Base-by-base conservation (phyloP, 2,113 vertebrate species). In the Ursus arctos region DNA sequence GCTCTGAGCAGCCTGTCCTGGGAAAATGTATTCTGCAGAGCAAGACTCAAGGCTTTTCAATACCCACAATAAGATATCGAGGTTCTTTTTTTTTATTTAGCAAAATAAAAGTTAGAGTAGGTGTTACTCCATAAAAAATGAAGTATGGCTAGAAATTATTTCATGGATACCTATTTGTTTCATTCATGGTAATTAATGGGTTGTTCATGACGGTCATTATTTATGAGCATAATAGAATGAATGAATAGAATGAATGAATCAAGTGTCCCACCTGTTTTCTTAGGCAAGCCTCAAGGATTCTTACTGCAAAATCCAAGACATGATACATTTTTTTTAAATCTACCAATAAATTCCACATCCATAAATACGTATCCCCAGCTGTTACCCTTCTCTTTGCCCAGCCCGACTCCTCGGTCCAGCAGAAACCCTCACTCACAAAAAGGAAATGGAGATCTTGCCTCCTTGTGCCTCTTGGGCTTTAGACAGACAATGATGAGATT, bases 81-180 rank as follows among this genome's bases (percentile, higher is more conserved):
- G 88, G 19, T 6, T 82, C 47, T 69, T 36, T 91, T n/a, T 91
- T 96, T 74, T 3, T 43, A 47, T 80, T 93, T 53, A 96, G 40
- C 61, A 89, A 61, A 89, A 55, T 91, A 47, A 91, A 97, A 69
- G 13, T 57, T 85, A 92, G 24, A 51, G n/a, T 72, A 61, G 33
- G 15, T 86, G 12, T 71, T 63, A 61, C 72, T 88, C 61, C 10
- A n/a, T 71, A 81, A 47, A 40, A 93, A 88, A 36, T 15, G 28
- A 86, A 19, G 49, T 55, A 65, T 95, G 57, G 3, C 36, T 69
- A 57, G n/a, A 57, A 63, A 53, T 80, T 67, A 69, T 71, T 91
- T 77, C 36, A 65, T 57, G 69, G 55, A 31, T 47, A 59, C 1
- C 6, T 90, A 24, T 82, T 67, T 79, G 9, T 53, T 85, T 86